Conservation (phyloP, 2,888 invertebrate genomes). For the Amitus sp. region DNA sequence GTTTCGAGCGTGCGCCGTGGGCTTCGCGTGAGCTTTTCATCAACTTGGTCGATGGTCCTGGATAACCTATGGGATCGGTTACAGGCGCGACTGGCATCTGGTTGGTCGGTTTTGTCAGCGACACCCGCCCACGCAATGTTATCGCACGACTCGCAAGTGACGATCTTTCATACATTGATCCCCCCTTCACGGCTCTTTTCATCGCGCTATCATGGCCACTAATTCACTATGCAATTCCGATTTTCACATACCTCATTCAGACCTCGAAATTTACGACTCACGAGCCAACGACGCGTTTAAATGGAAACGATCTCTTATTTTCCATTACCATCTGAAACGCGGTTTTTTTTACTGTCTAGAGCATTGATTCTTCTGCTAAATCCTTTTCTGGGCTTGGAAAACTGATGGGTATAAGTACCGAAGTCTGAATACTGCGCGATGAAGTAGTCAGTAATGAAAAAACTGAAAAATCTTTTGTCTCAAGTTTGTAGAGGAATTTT, state of each 20-base stretch:
- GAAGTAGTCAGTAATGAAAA: too few relatives aligned
- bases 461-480: too few relatives aligned
- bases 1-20: conserved; percentile 54
- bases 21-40: conserved; percentile 49
- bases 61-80: conserved; percentile 65
- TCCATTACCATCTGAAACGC: too few relatives aligned
- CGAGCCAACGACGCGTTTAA: too few relatives aligned
- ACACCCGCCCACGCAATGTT: conserved; percentile 63
- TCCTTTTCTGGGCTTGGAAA: too few relatives aligned
- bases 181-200: conserved; percentile 32
- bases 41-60: conserved; percentile 54
- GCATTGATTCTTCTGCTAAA: too few relatives aligned
- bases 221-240: conserved; percentile 24
- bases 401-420: too few relatives aligned
- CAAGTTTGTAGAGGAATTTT: too few relatives aligned
- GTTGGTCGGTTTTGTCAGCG: conserved; percentile 65
- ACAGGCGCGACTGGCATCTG: conserved; percentile 52
- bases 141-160: conserved; percentile 46
- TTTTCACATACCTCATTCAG: conserved; percentile 6
- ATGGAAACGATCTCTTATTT: too few relatives aligned
- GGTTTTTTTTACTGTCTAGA: too few relatives aligned
- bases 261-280: too few relatives aligned
- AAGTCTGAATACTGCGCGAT: too few relatives aligned
- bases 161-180: conserved; percentile 21
- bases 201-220: conserved; percentile 34